Conservation (phyloP, 2,888 invertebrate genomes). For the Sphinx pinastri region DNA sequence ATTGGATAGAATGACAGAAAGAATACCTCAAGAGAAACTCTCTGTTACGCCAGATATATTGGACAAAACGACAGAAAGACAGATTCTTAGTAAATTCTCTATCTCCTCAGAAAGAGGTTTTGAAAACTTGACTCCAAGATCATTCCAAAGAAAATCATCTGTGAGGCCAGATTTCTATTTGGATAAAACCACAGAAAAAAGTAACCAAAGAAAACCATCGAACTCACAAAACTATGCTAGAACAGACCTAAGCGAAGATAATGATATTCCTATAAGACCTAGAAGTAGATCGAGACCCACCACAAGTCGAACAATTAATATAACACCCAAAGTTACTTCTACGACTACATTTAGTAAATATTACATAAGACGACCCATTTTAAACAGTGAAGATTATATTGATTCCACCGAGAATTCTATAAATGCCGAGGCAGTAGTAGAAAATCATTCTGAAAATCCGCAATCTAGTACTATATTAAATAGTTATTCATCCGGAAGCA, state of each 20-base stretch:
- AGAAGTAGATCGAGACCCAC: constrained; percentile 41
- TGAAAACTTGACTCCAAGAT: constrained; percentile 8
- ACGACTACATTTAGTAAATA: constrained; percentile 61
- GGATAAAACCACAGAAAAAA: constrained; percentile 15
- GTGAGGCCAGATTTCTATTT: background rate
- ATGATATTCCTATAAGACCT: constrained; percentile 56
- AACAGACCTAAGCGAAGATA: constrained; percentile 51
- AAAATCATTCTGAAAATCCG: constrained; percentile 32
- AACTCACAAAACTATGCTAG: constrained; percentile 53
- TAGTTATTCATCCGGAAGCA: constrained; percentile 15
- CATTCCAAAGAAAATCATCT: background rate
- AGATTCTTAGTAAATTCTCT: constrained; percentile 6
- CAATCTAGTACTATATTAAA: background rate
- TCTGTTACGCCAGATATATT: background rate
- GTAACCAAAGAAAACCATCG: constrained; percentile 29
- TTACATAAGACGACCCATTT: constrained; percentile 61
- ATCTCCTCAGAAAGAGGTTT: constrained; percentile 3
- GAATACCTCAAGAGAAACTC: too few relatives aligned
- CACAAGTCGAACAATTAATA: constrained; percentile 33
- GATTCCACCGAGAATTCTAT: constrained; percentile 60
- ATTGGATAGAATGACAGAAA: too few relatives aligned
- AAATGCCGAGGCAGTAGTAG: constrained; percentile 54
- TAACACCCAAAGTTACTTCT: constrained; percentile 42
- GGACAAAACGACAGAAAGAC: background rate
- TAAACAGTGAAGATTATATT: constrained; percentile 43